phyloP scores from a whole-genome alignment of 2,113 vertebrate species.

The Grammomys surdaster region DNA sequence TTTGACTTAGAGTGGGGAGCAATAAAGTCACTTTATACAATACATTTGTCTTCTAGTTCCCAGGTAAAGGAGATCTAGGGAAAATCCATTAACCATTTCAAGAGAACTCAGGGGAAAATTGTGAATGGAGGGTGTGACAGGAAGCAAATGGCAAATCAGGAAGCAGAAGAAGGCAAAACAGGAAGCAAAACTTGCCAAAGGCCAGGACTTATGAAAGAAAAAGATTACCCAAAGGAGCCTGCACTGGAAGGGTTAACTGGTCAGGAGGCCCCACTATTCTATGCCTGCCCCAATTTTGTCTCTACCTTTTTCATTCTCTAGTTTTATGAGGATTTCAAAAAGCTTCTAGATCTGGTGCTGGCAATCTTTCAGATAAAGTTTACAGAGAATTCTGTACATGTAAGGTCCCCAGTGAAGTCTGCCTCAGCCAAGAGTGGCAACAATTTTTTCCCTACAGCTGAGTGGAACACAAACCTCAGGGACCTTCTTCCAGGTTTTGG shows the following conservation, averaged over 20 bases:
- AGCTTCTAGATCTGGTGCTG: conserved; percentile 46
- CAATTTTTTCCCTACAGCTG: conserved; percentile 46
- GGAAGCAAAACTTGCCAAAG: conserved; percentile 33
- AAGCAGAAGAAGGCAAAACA: conserved; percentile 22
- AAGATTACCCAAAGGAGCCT: not conserved
- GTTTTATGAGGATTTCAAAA: conserved; percentile 64
- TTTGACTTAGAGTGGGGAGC: conserved; percentile 33
- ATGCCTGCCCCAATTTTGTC: not conserved
- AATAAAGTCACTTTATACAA: not conserved
- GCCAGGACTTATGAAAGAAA: not conserved
- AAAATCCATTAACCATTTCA: conserved; percentile 17
- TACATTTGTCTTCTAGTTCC: not conserved
- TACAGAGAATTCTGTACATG: conserved; percentile 41
- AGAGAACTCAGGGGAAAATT: not conserved
- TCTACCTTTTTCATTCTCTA: conserved; percentile 52
- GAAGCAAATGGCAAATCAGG: not conserved
- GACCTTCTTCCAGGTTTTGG: conserved; percentile 59
- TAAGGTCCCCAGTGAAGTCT: conserved; percentile 18
- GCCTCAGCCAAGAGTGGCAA: conserved; percentile 9
- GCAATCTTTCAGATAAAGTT: conserved; percentile 68
- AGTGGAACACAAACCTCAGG: conserved; percentile 62
- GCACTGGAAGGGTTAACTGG: not conserved
- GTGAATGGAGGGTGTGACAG: not conserved
- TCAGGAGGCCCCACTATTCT: not conserved
- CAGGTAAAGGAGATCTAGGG: conserved; percentile 43